These are phyloP conservation scores for Torymus auratus DNA, from an alignment of 2,888 invertebrate genomes.

Conservation along the genomic window DNA sequence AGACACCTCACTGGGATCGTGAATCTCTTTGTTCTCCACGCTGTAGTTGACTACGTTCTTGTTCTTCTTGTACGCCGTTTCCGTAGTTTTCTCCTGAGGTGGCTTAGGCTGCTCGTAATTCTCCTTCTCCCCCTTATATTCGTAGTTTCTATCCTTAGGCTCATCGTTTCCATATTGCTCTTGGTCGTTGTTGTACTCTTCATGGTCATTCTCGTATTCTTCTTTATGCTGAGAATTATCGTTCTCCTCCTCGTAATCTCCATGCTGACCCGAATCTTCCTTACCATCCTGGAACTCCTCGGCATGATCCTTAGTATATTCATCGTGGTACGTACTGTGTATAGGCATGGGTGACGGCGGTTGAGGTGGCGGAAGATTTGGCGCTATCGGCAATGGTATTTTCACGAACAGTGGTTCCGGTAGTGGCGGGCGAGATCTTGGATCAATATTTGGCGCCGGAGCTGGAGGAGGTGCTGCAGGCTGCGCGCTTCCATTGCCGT, in stretches of 20 bases:
- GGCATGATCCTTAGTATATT: background rate
- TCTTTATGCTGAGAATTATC: slow-evolving; percentile 27
- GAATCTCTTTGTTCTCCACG: slow-evolving; percentile 65
- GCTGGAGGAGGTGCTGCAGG: slow-evolving; percentile 44
- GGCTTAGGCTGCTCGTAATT: background rate
- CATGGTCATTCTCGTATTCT: slow-evolving; percentile 37
- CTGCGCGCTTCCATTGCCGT: slow-evolving; percentile 60
- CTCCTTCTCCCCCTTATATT: slow-evolving; percentile 6
- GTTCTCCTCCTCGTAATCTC: slow-evolving; percentile 34
- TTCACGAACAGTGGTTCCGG: slow-evolving; percentile 67
- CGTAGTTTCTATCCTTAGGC: slow-evolving; percentile 1
- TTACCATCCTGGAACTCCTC: slow-evolving; percentile 24
- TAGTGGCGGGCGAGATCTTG: slow-evolving; percentile 50
- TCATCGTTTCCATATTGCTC: too few species aligned
- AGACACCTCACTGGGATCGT: slow-evolving; percentile 63
- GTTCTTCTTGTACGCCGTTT: slow-evolving; percentile 63
- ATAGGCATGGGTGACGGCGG: slow-evolving; percentile 58
- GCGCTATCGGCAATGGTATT: slow-evolving; percentile 71
- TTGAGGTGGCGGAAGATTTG: slow-evolving; percentile 64
- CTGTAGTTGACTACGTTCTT: slow-evolving; percentile 63
- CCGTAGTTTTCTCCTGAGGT: slow-evolving; percentile 25
- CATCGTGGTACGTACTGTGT: slow-evolving; percentile 19
- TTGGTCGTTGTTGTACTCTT: background rate
- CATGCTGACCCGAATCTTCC: slow-evolving; percentile 15
- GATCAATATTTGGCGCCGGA: slow-evolving; percentile 7